Evolutionary conservation across 2,113 vertebrate species (phyloP), one percentile per base, ranked within the genome.

Genomic region (Hemichromis elongatus): DNA sequence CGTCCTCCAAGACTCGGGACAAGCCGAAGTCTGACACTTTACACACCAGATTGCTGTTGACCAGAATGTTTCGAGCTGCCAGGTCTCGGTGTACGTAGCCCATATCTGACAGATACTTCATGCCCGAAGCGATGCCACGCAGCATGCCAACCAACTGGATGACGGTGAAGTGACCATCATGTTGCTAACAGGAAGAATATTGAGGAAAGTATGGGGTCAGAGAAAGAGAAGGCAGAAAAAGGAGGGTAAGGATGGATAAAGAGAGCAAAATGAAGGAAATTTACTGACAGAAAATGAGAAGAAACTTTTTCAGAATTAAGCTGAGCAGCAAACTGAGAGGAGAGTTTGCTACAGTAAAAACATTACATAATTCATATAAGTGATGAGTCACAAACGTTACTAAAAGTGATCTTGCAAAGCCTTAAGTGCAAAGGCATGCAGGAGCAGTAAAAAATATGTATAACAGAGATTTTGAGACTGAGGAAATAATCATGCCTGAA

Each of bases 31-130:
- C 98, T 3, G 98, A 99, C 52, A 99, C 98, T 94, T 99, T 99
- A 93, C 98, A 99, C 85, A 99, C 98, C 93, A 99, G 94, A 94
- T 99, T 99, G 95, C 97, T 98, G 93, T 99, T 99, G 77, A 99
- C 98, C 53, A 99, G 96, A 68, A 99, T 99, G 92, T 99, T 99
- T 28, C 98, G 96, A 4, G 98, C 98, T 1, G 98, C 98, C 35
- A 99, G 96, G 87, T 99, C 98, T 80, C 98, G 93, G 92, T 99
- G 98, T 73, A 99, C 98, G 5, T 99, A 99, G 88, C 98, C 99
- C 98, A 99, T 99, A 91, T 99, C 98, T 12, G 98, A 99, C 87
- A 99, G 96, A 87, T 99, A 99, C 95, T 98, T 99, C 98, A 99
- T 99, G 56, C 98, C 98, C 0, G 98, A 98, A 77, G 97, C 98